Percentiles rank a stretch among this genome's conserved stretches.
phyloP scores from a whole-genome alignment of 2,113 vertebrate genomes.

The Eira barbara region DNA sequence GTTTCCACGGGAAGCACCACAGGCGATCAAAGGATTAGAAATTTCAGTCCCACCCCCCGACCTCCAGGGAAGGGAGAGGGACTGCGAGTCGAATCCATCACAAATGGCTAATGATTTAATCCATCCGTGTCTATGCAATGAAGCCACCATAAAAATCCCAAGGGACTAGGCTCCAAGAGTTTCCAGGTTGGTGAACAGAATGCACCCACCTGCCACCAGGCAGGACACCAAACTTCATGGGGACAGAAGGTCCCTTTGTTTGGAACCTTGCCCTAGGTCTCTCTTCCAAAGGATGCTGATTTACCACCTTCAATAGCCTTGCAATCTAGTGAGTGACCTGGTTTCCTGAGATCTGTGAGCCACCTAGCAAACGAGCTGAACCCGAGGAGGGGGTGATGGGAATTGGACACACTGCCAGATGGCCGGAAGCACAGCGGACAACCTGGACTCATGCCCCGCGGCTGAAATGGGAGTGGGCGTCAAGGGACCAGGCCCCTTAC shows the following conservation, averaged over 20 bases:
- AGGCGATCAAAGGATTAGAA: background rate
- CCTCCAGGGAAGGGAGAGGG: background rate
- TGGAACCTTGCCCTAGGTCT: background rate
- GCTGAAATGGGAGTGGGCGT: background rate
- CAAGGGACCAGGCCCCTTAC: background rate
- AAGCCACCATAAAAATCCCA: background rate
- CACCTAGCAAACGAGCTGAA: background rate
- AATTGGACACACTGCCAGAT: background rate
- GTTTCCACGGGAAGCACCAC: background rate
- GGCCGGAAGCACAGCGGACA: background rate
- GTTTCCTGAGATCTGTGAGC: background rate
- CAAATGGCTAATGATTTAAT: no score
- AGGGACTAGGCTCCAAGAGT: background rate
- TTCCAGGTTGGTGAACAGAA: background rate
- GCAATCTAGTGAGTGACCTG: background rate
- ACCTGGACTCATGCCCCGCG: accelerated
- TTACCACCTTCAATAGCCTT: background rate
- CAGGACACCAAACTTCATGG: background rate
- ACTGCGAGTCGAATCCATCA: background rate
- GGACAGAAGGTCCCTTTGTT: background rate
- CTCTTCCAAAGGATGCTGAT: background rate
- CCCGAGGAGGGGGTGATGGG: background rate
- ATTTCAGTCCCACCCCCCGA: background rate
- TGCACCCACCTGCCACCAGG: background rate
- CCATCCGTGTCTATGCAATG: no score